These are phyloP conservation scores for Typhlichthys eigenmanni DNA, from an alignment of 2,797 vertebrate genomes.

Conservation along the genomic window DNA sequence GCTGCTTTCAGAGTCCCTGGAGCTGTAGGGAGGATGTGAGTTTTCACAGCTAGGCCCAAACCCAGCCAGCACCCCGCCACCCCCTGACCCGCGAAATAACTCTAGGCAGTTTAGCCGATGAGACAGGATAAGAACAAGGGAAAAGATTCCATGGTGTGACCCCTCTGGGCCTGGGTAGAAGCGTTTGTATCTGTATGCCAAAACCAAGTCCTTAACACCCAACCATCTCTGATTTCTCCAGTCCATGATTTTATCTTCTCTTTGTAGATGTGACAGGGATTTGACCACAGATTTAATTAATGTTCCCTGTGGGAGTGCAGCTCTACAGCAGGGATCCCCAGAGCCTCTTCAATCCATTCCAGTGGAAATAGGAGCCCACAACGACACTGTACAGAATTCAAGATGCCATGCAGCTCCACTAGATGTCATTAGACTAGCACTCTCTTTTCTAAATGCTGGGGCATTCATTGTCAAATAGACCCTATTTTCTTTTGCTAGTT, in stretches of 20 bases:
- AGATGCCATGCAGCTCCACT: constrained; percentile 1
- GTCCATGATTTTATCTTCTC: not conserved
- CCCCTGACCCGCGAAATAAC: constrained; percentile 74
- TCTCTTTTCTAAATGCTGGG: not conserved
- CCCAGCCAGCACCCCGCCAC: constrained; percentile 56
- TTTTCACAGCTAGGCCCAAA: constrained; percentile 81
- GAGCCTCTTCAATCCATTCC: constrained; percentile 14
- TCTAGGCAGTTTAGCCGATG: constrained; percentile 55
- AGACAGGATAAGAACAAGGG: constrained; percentile 43
- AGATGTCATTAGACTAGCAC: not conserved
- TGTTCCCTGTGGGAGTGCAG: constrained; percentile 8
- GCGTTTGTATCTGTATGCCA: not conserved
- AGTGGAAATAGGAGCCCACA: constrained; percentile 5
- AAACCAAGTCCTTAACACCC: constrained; percentile 11
- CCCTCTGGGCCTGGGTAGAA: constrained; percentile 18
- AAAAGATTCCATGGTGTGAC: constrained; percentile 37
- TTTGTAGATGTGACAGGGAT: constrained; percentile 9
- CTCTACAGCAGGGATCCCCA: constrained; percentile 8
- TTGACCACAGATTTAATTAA: constrained; percentile 29
- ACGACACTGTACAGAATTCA: constrained; percentile 27
- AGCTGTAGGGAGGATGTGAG: constrained; percentile 71
- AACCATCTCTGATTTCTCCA: constrained; percentile 15
- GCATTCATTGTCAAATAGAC: constrained; percentile 8
- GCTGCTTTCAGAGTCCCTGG: constrained; percentile 68
- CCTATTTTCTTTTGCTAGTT: constrained; percentile 13